A percentile compares a stretch with the other conserved stretches of the same genome.
Evolutionary conservation across 2,797 vertebrate genomes (phyloP).

Genomic region (Cetoscarus ocellatus): DNA sequence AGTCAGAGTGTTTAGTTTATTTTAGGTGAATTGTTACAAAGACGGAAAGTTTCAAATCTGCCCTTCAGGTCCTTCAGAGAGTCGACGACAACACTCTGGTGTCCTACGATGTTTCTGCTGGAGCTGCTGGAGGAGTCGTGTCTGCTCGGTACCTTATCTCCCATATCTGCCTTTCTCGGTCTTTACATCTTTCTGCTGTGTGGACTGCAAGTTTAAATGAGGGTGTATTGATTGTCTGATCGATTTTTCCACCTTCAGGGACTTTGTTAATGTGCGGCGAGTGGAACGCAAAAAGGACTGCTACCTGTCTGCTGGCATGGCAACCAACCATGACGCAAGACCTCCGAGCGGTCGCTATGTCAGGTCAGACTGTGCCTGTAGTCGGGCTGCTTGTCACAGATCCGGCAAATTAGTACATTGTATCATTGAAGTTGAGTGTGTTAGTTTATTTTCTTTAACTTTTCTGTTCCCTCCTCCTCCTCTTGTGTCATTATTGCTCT

Average conservation of each 20-base stretch:
- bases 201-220: neutral
- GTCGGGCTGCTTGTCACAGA: neutral
- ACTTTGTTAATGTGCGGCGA: conserved; percentile 95
- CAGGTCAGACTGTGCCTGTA: conserved; percentile 81
- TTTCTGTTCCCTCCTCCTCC: neutral
- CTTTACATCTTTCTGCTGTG: neutral
- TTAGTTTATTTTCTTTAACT: neutral
- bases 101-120: conserved; percentile 93
- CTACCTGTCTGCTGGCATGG: conserved; percentile 93
- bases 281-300: conserved; percentile 92
- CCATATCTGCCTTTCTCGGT: neutral
- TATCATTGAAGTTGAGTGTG: conserved; percentile 13
- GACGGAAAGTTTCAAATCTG: neutral
- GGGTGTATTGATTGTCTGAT: conserved; percentile 8
- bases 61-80: conserved; percentile 91
- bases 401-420: conserved; percentile 7
- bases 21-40: neutral
- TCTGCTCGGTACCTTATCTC: conserved; percentile 89
- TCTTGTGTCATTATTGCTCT: neutral
- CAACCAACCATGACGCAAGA: conserved; percentile 88
- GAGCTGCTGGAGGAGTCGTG: conserved; percentile 93
- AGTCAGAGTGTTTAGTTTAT: no score
- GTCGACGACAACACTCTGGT: conserved; percentile 95
- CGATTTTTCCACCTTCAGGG: conserved; percentile 79
- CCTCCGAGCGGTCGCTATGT: conserved; percentile 89